Percentiles rank a stretch among this genome's conserved stretches.
These are phyloP conservation scores for Theristus sp. DNA, from an alignment of 2,888 invertebrate genomes.

Conservation along the genomic window DNA sequence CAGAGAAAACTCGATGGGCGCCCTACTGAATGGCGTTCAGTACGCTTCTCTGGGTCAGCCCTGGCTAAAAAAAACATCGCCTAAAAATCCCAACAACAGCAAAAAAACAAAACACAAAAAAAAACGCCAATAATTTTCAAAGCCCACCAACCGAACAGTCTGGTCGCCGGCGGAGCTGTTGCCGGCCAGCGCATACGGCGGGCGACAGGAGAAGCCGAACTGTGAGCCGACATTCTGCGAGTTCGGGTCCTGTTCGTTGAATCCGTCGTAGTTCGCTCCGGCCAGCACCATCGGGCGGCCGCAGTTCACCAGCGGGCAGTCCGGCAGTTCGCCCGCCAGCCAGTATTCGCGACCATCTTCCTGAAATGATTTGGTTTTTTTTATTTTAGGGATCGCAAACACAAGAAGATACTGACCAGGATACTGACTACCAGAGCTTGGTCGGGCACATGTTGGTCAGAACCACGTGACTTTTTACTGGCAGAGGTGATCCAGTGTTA, in stretches of 20 bases:
- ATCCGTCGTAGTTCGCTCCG: slow-evolving; percentile 62
- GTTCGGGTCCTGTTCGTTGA: slow-evolving; percentile 39
- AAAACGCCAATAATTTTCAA: no score
- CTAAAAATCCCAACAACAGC: no score
- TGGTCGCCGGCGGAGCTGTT: slow-evolving; percentile 77
- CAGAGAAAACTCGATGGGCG: slow-evolving; percentile 17
- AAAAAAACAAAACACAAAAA: no score
- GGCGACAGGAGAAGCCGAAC: slow-evolving; percentile 76
- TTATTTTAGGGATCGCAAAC: no score
- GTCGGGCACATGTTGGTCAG: no score
- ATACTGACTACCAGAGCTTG: no score
- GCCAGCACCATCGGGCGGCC: slow-evolving; percentile 75
- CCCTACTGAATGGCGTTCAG: slow-evolving; percentile 28
- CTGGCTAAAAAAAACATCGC: no score
- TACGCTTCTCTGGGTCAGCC: no score
- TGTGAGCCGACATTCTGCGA: slow-evolving; percentile 56
- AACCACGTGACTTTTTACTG: no score
- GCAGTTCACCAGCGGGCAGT: slow-evolving; percentile 41
- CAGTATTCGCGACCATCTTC: slow-evolving; percentile 30
- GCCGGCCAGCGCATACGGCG: slow-evolving; percentile 78
- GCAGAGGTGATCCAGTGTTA: no score
- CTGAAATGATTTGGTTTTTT: no score
- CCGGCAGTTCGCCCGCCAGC: slow-evolving; percentile 21
- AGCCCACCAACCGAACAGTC: slow-evolving; percentile 48
- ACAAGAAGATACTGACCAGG: no score